phyloP scores from a whole-genome alignment of 2,797 vertebrate genomes.

The Phyllotis vaccarum region DNA sequence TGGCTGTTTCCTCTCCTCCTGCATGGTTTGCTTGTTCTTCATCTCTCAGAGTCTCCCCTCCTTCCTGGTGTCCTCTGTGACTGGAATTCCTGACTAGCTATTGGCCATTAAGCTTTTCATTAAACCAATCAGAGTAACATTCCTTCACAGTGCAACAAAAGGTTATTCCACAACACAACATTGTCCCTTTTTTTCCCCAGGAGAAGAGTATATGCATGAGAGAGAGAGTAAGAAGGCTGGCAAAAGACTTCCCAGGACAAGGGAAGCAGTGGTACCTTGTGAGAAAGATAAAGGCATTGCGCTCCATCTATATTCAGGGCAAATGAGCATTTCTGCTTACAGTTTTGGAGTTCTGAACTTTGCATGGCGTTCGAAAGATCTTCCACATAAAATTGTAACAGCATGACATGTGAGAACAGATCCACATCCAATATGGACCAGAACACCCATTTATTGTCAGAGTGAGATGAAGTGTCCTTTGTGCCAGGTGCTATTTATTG shows the following conservation, averaged over 20 bases:
- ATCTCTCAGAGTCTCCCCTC: neutral
- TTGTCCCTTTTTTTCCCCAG: neutral
- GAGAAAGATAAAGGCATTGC: neutral
- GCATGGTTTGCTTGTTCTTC: neutral
- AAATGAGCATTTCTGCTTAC: neutral
- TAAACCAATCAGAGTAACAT: neutral
- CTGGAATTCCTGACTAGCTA: neutral
- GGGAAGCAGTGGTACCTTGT: neutral
- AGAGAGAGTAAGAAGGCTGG: no score
- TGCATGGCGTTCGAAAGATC: neutral
- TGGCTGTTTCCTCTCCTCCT: neutral
- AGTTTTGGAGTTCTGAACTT: neutral
- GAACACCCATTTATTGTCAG: neutral
- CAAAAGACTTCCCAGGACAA: rapidly evolving
- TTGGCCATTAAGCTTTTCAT: neutral
- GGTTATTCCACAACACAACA: neutral
- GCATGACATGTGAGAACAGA: neutral
- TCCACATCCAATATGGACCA: neutral
- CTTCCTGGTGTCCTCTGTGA: neutral
- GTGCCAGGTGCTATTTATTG: rapidly evolving
- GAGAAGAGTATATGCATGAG: rapidly evolving
- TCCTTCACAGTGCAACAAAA: neutral
- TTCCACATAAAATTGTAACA: neutral
- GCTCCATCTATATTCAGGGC: neutral
- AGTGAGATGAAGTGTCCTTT: neutral